These are phyloP conservation scores for Ammospiza nelsoni DNA, from an alignment of 2,113 vertebrate species.

Conservation along the genomic window DNA sequence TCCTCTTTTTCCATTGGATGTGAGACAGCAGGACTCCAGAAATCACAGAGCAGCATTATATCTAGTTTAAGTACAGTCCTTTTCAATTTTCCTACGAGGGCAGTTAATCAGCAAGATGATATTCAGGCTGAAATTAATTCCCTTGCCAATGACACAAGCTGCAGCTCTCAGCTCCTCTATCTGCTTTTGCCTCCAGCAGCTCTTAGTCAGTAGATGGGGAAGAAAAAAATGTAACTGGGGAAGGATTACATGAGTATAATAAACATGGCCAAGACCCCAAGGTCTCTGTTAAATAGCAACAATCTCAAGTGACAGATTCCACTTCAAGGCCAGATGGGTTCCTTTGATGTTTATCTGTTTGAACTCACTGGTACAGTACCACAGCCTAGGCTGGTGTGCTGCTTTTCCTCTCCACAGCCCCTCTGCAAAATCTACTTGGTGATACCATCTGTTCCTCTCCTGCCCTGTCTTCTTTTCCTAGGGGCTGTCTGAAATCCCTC, in stretches of 20 bases:
- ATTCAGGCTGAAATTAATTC: constrained; percentile 43
- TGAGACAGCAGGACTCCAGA: background rate
- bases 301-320: constrained; percentile 44
- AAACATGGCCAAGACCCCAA: constrained; percentile 53
- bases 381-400: background rate
- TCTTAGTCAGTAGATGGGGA: background rate
- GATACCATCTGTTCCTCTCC: background rate
- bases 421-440: background rate
- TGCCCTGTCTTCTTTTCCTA: background rate
- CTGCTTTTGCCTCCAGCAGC: constrained; percentile 28
- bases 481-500: background rate
- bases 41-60: background rate
- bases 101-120: constrained; percentile 28
- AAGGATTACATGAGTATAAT: background rate
- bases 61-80: background rate
- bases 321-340: constrained; percentile 46
- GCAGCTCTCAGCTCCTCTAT: background rate
- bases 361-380: background rate
- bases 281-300: constrained; percentile 31
- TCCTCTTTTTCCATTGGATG: background rate
- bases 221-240: background rate
- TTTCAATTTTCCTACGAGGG: constrained; percentile 4
- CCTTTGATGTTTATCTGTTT: constrained; percentile 57
- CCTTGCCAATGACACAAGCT: constrained; percentile 3
- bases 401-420: background rate